Conservation (phyloP, 2,113 vertebrate species). For the Toxostoma redivivum region DNA sequence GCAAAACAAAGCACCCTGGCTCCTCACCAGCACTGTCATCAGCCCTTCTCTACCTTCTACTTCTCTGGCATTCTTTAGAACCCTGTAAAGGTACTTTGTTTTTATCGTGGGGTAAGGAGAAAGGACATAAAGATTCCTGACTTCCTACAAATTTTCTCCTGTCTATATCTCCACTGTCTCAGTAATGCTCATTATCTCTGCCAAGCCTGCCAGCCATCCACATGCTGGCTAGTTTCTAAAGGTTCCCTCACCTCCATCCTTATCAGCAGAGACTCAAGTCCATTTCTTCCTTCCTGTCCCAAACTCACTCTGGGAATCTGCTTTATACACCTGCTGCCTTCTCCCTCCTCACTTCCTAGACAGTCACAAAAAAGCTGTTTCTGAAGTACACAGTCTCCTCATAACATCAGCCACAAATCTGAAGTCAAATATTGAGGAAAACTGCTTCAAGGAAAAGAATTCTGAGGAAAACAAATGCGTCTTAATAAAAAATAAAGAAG, state of each 20-base stretch:
- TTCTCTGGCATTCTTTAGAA: not conserved
- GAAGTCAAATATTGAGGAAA: not conserved
- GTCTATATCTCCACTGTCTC: not conserved
- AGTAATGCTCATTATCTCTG: not conserved
- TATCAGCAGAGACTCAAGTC: not conserved
- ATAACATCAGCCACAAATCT: not conserved
- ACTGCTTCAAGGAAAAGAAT: not conserved
- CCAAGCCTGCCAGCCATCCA: not conserved
- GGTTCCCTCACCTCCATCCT: not conserved
- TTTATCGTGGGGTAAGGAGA: not conserved
- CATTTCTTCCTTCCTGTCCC: not conserved
- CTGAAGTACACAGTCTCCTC: not conserved
- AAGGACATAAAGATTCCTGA: not conserved
- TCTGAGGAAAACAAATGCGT: not conserved
- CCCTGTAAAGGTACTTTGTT: rapidly evolving
- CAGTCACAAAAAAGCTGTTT: not conserved
- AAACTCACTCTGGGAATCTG: not conserved
- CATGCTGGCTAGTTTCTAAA: not conserved
- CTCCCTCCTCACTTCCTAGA: not conserved
- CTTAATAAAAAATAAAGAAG: not conserved
- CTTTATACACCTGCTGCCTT: not conserved
- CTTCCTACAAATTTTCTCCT: not conserved
- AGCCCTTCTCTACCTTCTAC: not conserved
- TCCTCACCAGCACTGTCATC: not conserved
- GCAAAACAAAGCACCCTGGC: not conserved